Base-by-base conservation (phyloP, 2,888 invertebrate species). In the Catocala fraxini region DNA sequence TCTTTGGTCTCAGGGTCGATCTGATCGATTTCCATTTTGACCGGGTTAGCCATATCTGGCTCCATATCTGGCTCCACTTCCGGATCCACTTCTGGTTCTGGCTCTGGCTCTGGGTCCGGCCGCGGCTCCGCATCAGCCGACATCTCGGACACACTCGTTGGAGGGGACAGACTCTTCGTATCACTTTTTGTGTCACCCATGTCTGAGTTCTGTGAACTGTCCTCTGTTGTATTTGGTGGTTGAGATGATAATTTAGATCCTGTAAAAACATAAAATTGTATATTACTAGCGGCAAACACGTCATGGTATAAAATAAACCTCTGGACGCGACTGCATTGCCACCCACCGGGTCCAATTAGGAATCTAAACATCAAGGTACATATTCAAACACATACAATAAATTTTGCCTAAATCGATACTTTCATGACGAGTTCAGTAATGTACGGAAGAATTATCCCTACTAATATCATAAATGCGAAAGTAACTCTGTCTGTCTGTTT, bases 201-300 rank as follows among this genome's bases (percentile, higher is more conserved):
- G 55, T 93, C 93, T 0, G 91, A 92, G 66, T 89, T 91, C 56
- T 90, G 92, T 1, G 93, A 93, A 66, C 86, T 92, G 0, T 93
- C 93, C 53, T 92, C 91, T 0, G 85, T 86, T 5, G 82, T 87
- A 51, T 82, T 88, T 1, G 89, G 89, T 0, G 89, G 88, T 7
- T 84, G 87, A 1, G 82, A 25, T 4, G 75, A 52, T 34, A 74
- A 66, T 82, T 91, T 91, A 42, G 82, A 56, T 46, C 77, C 89
- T 89, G 77, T 34, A 80, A 68, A 4, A 34, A 52, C 25, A 35
- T 5, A 15, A 10, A 25, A 13, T 42, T 12, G 10, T 25, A 52
- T 6, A 42, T 12, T 46, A 12, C 0, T 0, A 42, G 11, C 5
- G 9, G 35, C 3, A 39, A 7, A 39, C 35, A 9, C 1, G 3